A percentile compares a stretch with the other conserved stretches of the same genome.
These are phyloP conservation scores for Cossypha niveicapilla DNA, from an alignment of 2,797 vertebrate species.

Conservation along the genomic window DNA sequence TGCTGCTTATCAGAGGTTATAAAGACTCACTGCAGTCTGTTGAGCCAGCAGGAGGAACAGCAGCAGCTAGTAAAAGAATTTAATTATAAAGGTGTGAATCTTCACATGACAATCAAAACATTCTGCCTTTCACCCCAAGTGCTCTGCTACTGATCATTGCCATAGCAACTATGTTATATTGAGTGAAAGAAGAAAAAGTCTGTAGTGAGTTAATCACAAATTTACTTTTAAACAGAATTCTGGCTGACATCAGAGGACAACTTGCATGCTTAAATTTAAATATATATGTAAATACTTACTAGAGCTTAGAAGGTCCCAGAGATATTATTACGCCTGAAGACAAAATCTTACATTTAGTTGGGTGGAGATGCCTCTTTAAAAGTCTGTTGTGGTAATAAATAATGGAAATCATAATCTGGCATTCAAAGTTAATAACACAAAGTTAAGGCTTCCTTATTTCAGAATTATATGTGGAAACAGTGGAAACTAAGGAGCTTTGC, in stretches of 20 bases:
- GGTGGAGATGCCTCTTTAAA: neutral
- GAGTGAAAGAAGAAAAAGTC: neutral
- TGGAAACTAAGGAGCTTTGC: neutral
- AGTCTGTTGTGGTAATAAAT: neutral
- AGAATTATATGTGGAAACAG: neutral
- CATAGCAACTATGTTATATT: neutral
- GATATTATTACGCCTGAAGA: neutral
- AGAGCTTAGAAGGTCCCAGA: neutral
- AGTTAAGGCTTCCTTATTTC: neutral
- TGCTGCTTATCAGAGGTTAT: neutral
- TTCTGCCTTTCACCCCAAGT: neutral
- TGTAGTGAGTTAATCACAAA: neutral
- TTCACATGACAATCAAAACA: neutral
- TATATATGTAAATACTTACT: neutral
- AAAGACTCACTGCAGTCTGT: neutral
- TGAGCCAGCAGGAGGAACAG: neutral
- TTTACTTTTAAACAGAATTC: conserved; percentile 1
- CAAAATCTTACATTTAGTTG: neutral
- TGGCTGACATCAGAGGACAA: neutral
- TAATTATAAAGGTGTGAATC: neutral
- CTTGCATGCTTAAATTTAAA: neutral
- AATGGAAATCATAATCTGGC: neutral
- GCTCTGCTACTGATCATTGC: neutral
- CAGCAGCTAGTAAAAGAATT: neutral
- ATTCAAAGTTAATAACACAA: neutral